These are phyloP conservation scores for Rotaria macrura DNA, from an alignment of 2,888 invertebrate genomes.

Conservation along the genomic window DNA sequence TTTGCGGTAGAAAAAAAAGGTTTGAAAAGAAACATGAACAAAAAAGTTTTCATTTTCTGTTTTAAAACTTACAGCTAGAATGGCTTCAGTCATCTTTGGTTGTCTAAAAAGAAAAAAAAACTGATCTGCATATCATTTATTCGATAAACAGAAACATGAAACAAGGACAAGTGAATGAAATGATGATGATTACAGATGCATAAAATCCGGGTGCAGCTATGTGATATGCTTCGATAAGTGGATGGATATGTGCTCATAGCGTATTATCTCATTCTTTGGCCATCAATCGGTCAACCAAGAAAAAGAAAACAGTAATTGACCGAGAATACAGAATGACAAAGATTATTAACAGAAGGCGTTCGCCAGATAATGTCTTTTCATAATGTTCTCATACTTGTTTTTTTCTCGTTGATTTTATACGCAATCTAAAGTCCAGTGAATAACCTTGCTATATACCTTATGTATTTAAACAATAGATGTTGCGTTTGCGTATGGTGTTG, in stretches of 20 bases:
- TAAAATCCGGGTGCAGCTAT: neutral
- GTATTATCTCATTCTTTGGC: neutral
- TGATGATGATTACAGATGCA: neutral
- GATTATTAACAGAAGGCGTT: neutral
- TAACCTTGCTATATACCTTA: neutral
- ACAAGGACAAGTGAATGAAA: neutral
- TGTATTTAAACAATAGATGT: neutral
- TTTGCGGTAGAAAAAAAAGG: neutral
- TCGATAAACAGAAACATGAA: neutral
- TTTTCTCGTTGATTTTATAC: neutral
- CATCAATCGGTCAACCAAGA: neutral
- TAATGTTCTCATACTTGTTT: neutral
- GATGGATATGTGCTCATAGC: neutral
- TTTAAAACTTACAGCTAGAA: neutral
- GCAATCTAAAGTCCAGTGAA: neutral
- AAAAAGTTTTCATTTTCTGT: too few relatives aligned
- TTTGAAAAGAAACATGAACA: too few relatives aligned
- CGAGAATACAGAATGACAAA: neutral
- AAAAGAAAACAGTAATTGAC: neutral
- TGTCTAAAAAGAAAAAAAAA: neutral
- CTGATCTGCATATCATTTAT: neutral
- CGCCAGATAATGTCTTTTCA: neutral
- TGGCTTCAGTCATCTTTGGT: constrained; percentile 7
- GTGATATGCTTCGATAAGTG: neutral
- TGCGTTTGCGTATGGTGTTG: neutral